These are phyloP conservation scores for Prosapia bicincta DNA, from an alignment of 2,888 invertebrate genomes.

Conservation along the genomic window DNA sequence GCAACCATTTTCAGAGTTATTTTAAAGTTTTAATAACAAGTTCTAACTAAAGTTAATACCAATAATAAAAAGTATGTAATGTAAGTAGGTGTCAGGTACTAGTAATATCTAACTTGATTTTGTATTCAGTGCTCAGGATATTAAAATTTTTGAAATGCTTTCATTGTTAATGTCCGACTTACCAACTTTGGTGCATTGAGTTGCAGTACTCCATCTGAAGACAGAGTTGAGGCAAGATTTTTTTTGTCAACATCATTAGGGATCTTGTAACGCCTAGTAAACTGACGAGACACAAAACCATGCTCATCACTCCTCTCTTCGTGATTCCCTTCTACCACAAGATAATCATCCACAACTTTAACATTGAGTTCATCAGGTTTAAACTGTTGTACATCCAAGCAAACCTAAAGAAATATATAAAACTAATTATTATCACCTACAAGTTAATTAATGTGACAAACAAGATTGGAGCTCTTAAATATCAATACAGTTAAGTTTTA, in stretches of 20 bases:
- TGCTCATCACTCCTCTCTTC: constrained; percentile 47
- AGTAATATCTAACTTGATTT: background rate
- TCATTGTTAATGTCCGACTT: background rate
- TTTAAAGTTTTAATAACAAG: too few relatives aligned
- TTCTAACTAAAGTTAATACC: too few relatives aligned
- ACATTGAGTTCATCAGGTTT: constrained; percentile 47
- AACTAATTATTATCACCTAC: too few relatives aligned
- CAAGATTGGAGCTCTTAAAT: too few relatives aligned
- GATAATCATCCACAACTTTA: constrained; percentile 45
- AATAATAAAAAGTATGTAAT: too few relatives aligned
- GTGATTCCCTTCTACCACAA: constrained; percentile 48
- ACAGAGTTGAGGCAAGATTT: constrained; percentile 44
- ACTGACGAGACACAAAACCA: constrained; percentile 47
- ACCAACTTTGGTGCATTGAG: constrained; percentile 29
- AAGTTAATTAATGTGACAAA: too few relatives aligned
- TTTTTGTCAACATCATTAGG: constrained; percentile 46
- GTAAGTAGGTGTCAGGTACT: too few relatives aligned
- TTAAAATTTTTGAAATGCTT: background rate
- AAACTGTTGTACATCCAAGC: constrained; percentile 47
- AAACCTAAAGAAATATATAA: too few relatives aligned
- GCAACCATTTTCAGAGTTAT: too few relatives aligned
- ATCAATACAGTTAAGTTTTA: too few relatives aligned
- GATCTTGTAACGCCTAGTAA: constrained; percentile 46
- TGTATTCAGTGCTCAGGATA: background rate
- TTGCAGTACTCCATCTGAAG: constrained; percentile 46